phyloP scores from a whole-genome alignment of 2,113 vertebrate genomes.

The Pygoscelis antarcticus region DNA sequence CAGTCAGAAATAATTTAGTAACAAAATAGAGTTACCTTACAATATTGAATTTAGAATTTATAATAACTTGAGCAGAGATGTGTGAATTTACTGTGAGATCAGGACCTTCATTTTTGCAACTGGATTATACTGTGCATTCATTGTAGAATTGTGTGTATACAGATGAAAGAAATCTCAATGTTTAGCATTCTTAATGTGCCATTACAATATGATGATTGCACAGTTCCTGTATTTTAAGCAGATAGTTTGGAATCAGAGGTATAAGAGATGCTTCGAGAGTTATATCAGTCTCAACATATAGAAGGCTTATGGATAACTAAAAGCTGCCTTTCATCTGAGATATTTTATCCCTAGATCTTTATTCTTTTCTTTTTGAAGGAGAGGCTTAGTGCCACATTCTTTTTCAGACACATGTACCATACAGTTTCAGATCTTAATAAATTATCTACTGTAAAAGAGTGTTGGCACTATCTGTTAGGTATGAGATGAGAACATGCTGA shows the following conservation, averaged over 20 bases:
- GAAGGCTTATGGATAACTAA: background rate
- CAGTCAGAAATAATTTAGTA: background rate
- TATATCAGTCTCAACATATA: background rate
- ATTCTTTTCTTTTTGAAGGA: background rate
- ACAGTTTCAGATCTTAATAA: background rate
- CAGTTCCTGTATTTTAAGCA: background rate
- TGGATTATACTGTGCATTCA: background rate
- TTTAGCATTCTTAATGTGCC: background rate
- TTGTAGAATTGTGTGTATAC: background rate
- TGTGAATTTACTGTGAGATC: background rate
- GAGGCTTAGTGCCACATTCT: background rate
- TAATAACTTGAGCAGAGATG: background rate
- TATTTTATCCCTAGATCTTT: background rate
- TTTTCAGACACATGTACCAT: background rate
- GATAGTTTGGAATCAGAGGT: background rate
- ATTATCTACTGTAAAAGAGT: background rate
- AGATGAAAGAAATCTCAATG: background rate
- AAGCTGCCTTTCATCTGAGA: background rate
- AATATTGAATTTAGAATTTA: background rate
- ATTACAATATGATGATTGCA: background rate
- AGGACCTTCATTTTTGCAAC: background rate
- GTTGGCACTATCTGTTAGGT: background rate
- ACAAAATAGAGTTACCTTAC: background rate
- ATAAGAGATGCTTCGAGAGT: background rate
- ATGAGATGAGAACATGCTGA: background rate